phyloP scores from a whole-genome alignment of 92 coral and sea anemone genomes.

The Phymanthus crucifer region DNA sequence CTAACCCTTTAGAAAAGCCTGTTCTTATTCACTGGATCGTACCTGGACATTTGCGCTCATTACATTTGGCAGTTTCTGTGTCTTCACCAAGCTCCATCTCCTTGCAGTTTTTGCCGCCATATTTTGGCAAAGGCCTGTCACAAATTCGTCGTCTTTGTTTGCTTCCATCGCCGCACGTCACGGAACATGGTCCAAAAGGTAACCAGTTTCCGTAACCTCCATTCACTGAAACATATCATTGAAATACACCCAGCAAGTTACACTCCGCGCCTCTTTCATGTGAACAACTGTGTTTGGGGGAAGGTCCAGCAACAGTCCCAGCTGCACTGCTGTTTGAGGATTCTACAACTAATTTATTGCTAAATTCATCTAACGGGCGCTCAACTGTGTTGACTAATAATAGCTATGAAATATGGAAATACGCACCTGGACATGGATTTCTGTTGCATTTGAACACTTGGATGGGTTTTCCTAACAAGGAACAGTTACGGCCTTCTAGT shows the following conservation, averaged over 20 bases:
- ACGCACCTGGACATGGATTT: conserved; percentile 25
- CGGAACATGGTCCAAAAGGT: conserved; percentile 6
- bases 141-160: conserved; percentile 8
- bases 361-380: no score
- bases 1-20: not conserved
- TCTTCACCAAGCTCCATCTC: conserved; percentile 40
- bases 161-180: conserved; percentile 27
- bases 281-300: no score
- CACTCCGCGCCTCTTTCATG: no score
- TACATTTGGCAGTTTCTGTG: conserved; percentile 16
- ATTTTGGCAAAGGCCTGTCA: conserved; percentile 19
- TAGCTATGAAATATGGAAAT: not conserved
- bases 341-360: no score
- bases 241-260: no score
- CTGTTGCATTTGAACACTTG: conserved; percentile 33
- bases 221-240: no score
- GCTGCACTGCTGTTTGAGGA: no score
- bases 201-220: conserved; percentile 33
- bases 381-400: no score
- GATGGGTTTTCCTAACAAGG: conserved; percentile 5
- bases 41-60: conserved; percentile 33
- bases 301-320: no score
- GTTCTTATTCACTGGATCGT: not conserved
- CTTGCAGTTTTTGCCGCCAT: conserved; percentile 32
- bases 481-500: conserved; percentile 19